Evolutionary conservation across 2,888 invertebrate species (phyloP).

Genomic region (Calliopum simillimum): DNA sequence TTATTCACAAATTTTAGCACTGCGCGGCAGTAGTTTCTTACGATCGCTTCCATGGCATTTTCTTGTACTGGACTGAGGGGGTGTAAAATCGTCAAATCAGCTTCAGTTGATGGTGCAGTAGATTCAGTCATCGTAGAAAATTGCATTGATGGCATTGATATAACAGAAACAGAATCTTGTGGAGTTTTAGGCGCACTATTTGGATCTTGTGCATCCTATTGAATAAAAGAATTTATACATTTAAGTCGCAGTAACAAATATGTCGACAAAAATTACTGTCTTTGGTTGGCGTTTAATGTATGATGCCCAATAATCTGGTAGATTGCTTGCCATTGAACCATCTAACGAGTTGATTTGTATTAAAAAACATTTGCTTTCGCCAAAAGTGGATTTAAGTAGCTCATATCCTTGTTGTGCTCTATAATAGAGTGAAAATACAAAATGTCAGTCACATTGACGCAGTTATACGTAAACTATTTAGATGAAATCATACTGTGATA

Average conservation of each 20-base stretch:
- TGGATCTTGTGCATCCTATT: constrained; percentile 65
- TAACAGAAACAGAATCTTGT: constrained; percentile 69
- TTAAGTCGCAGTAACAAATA: background rate
- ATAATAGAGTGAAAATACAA: too few species aligned
- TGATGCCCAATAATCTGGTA: constrained; percentile 88
- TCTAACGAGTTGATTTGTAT: constrained; percentile 88
- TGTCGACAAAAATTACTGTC: constrained; percentile 58
- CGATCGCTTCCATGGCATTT: constrained; percentile 71
- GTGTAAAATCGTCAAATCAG: constrained; percentile 71
- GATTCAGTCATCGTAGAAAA: constrained; percentile 54
- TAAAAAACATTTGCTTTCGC: constrained; percentile 87
- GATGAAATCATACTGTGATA: constrained; percentile 73
- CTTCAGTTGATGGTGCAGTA: constrained; percentile 49
- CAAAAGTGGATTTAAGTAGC: constrained; percentile 87
- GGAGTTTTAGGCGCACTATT: constrained; percentile 72
- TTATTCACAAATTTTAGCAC: too few species aligned
- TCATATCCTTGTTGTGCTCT: constrained; percentile 89
- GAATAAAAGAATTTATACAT: background rate
- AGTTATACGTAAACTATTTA: background rate
- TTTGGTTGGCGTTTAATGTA: constrained; percentile 76
- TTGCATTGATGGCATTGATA: constrained; percentile 62
- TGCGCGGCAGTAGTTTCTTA: too few species aligned
- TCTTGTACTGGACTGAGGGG: constrained; percentile 81
- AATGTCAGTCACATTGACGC: background rate
- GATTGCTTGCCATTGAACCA: constrained; percentile 70